Conservation (phyloP, 2,888 invertebrate genomes). For the Trypoxylon attenuatum region DNA sequence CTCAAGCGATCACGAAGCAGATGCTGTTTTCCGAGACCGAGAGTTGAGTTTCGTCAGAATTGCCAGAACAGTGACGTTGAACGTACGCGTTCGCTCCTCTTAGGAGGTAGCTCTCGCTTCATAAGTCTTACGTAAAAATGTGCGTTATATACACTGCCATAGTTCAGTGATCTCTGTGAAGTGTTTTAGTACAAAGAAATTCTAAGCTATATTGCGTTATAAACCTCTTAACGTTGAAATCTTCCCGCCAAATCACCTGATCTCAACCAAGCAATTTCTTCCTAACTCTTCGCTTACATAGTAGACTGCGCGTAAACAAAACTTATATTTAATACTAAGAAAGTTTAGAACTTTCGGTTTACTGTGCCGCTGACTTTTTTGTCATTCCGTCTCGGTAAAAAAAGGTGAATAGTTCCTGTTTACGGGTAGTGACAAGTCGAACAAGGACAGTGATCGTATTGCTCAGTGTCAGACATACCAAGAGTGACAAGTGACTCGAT, state of each 20-base stretch:
- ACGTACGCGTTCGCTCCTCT: not conserved
- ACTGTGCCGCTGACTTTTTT: too few species aligned
- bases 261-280: not conserved
- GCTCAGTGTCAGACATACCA: too few species aligned
- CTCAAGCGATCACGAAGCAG: constrained; percentile 19
- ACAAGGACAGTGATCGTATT: too few species aligned
- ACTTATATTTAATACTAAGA: too few species aligned
- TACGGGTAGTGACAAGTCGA: too few species aligned
- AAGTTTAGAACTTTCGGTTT: too few species aligned
- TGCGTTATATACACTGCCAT: constrained; percentile 5
- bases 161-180: constrained; percentile 6
- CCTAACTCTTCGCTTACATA: not conserved
- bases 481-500: too few species aligned
- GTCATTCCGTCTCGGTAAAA: too few species aligned
- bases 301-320: too few species aligned
- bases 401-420: too few species aligned
- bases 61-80: not conserved
- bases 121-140: constrained; percentile 29
- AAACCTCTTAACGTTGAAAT: not conserved
- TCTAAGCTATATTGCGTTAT: not conserved
- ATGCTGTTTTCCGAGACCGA: not conserved
- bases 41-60: constrained; percentile 6
- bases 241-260: constrained; percentile 3
- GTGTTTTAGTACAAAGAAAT: not conserved
- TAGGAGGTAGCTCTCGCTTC: constrained; percentile 18